A percentile compares a stretch with the other conserved stretches of the same genome.
These are phyloP conservation scores for Drosophila kurseongensis DNA, from an alignment of 1,140 invertebrate species.

Conservation along the genomic window DNA sequence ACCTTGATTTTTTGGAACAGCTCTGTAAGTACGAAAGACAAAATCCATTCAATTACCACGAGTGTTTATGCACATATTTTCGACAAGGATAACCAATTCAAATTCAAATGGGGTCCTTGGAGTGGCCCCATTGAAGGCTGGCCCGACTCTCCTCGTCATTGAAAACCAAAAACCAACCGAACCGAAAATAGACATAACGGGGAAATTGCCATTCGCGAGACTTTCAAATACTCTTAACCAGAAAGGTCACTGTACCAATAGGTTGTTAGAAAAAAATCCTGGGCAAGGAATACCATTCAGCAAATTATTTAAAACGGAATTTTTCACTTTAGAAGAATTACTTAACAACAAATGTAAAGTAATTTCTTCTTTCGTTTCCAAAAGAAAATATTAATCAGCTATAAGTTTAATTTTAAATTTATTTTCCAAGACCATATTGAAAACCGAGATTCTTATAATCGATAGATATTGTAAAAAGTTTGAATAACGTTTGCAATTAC, in stretches of 20 bases:
- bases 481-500: too few relatives aligned
- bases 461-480: too few relatives aligned
- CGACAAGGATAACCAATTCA: slow-evolving; percentile 38
- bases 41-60: slow-evolving; percentile 36
- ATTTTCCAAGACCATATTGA: too few relatives aligned
- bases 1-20: slow-evolving; percentile 70
- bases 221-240: slow-evolving; percentile 16
- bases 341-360: too few relatives aligned
- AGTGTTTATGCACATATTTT: slow-evolving; percentile 29
- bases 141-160: slow-evolving; percentile 30
- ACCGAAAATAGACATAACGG: slow-evolving; percentile 67
- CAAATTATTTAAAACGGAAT: too few relatives aligned
- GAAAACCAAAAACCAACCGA: slow-evolving; percentile 41
- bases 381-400: too few relatives aligned
- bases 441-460: too few relatives aligned
- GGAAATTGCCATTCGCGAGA: not conserved
- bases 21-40: slow-evolving; percentile 58
- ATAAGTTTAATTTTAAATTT: too few relatives aligned
- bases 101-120: slow-evolving; percentile 48
- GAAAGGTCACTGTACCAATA: not conserved
- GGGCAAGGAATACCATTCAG: too few relatives aligned
- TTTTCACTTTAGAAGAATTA: too few relatives aligned
- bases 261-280: too few relatives aligned
- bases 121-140: slow-evolving; percentile 49
- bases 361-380: too few relatives aligned